These are phyloP conservation scores for Panagrolaimus sp. DNA, from an alignment of 1,140 invertebrate species.

Conservation along the genomic window DNA sequence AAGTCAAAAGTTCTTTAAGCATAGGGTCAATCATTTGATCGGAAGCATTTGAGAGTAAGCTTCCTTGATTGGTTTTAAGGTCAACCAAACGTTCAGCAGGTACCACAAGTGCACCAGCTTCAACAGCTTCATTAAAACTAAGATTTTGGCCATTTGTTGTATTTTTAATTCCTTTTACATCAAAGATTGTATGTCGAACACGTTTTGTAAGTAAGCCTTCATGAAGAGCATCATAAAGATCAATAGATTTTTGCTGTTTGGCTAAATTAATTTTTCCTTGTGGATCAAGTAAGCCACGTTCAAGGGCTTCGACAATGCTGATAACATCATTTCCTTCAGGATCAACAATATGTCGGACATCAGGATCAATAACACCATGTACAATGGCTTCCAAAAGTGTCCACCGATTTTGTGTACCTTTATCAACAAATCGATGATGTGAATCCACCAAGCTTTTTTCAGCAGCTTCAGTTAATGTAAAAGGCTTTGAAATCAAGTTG, in stretches of 20 bases:
- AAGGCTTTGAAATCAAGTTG: slow-evolving; percentile 75
- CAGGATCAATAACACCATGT: slow-evolving; percentile 72
- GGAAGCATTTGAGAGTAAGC: slow-evolving; percentile 58
- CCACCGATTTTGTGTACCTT: slow-evolving; percentile 69
- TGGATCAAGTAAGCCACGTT: slow-evolving; percentile 70
- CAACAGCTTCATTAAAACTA: slow-evolving; percentile 76
- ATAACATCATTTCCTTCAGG: slow-evolving; percentile 70
- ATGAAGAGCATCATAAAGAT: slow-evolving; percentile 73
- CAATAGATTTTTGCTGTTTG: slow-evolving; percentile 63
- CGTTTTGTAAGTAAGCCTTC: slow-evolving; percentile 80
- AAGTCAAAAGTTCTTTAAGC: slow-evolving; percentile 75
- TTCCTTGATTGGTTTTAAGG: slow-evolving; percentile 69
- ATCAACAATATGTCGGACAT: slow-evolving; percentile 77
- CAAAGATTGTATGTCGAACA: slow-evolving; percentile 77
- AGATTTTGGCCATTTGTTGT: slow-evolving; percentile 73
- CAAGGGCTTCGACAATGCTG: slow-evolving; percentile 76
- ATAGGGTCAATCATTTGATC: slow-evolving; percentile 61
- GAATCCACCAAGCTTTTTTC: slow-evolving; percentile 75
- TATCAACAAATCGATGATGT: slow-evolving; percentile 72
- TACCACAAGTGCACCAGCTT: slow-evolving; percentile 72
- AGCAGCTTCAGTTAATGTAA: slow-evolving; percentile 78
- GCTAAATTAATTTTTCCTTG: slow-evolving; percentile 59
- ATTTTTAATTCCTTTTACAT: slow-evolving; percentile 83
- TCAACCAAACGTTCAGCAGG: slow-evolving; percentile 71
- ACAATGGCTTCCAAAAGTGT: slow-evolving; percentile 76